Percentiles rank a stretch among this genome's conserved stretches.
Conservation (phyloP, 1,140 invertebrate species). For the Physella acuta region DNA sequence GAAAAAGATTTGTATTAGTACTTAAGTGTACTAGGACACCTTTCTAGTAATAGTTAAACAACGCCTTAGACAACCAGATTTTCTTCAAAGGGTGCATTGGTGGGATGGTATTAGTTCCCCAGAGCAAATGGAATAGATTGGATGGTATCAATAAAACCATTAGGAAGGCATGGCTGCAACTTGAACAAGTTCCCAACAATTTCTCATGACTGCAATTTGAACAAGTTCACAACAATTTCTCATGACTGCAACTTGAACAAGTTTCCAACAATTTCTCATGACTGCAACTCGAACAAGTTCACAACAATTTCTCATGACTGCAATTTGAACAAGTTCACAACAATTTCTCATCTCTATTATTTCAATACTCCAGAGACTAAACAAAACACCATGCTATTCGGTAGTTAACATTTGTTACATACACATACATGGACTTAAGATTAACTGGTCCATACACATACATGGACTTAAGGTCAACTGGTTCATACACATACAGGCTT, state of each 20-base stretch:
- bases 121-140: neutral
- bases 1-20: neutral
- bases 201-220: neutral
- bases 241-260: neutral
- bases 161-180: neutral
- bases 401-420: no score
- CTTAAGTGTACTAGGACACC: neutral
- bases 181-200: neutral
- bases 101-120: no score
- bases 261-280: neutral
- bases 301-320: neutral
- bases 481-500: no score
- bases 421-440: no score
- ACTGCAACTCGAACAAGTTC: neutral
- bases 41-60: no score
- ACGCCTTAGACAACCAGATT: no score
- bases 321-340: neutral
- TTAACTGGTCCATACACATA: no score
- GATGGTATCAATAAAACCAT: neutral
- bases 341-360: neutral
- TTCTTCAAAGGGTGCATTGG: no score
- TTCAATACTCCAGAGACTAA: no score
- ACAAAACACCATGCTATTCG: no score
- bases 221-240: neutral
- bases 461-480: no score